phyloP scores from a whole-genome alignment of 2,888 invertebrate species.

The Hemaris fuciformis region DNA sequence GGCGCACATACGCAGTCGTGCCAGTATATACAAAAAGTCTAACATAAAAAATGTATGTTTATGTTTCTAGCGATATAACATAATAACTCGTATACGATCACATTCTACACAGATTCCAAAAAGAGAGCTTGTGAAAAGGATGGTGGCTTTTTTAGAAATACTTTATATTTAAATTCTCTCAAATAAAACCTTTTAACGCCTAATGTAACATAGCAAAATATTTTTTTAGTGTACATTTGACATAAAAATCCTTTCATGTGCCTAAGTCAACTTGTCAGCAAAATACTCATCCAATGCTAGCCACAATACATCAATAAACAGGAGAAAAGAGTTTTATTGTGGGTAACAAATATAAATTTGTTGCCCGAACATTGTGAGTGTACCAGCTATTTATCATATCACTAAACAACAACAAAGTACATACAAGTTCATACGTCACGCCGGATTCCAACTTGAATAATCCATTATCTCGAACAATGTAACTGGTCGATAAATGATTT shows the following conservation, averaged over 20 bases:
- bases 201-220: background rate
- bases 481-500: slow-evolving; percentile 63
- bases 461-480: slow-evolving; percentile 45
- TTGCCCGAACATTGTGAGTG: background rate
- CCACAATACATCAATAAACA: background rate
- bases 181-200: background rate
- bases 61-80: no score
- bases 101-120: no score
- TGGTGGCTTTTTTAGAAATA: no score
- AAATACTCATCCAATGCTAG: background rate
- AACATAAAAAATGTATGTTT: no score
- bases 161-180: no score
- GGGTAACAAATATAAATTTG: background rate
- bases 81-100: no score
- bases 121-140: no score
- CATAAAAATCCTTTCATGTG: background rate
- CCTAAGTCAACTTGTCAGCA: background rate
- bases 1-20: no score
- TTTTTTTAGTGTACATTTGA: background rate
- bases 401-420: slow-evolving; percentile 25
- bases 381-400: background rate
- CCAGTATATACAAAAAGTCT: no score
- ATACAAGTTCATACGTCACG: slow-evolving; percentile 41
- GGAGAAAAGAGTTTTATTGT: background rate
- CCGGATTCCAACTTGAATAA: slow-evolving; percentile 42